Base-by-base conservation (phyloP, 2,888 invertebrate genomes). In the Lagria hirta region DNA sequence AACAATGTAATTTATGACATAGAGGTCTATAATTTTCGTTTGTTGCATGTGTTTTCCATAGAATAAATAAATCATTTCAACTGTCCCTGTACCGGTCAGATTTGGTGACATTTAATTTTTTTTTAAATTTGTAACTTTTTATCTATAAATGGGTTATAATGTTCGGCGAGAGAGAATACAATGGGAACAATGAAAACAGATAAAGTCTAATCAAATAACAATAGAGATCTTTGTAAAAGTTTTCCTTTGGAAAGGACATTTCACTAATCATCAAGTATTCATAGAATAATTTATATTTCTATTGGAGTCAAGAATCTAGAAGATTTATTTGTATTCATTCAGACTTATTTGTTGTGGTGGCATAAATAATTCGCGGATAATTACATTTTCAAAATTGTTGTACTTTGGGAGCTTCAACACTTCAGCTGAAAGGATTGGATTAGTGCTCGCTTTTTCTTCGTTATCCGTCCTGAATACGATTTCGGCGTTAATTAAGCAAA, bases 401-500 rank as follows among this genome's bases (percentile, higher is more conserved):
- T 62, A 58, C 57, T 56, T 54, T 43, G 52, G 51, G 52, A 57
- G 54, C 53, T 55, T 55, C 59, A 56, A 55, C 59, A 58, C 55
- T 55, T 54, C 53, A 50, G 51, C 48, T 40, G 54, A 51, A 56
- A 55, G 57, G 55, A 57, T 60, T 52, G 52, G 58, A 58, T 59
- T 59, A 58, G 53, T 48, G 52, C 29, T 49, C 45, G 44, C 55
- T 53, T 55, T 60, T 58, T 60, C 58, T 57, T 54, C 49, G 27
- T 56, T 60, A 60, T 58, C 54, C 54, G 54, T 49, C 55, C 49
- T 54, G 58, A 60, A 61, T 60, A 53, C 60, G 58, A 58, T 62
- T 62, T 57, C 53, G 54, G 55, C 57, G 58, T 61, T 62, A 62
- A 62, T 62, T 61, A 61, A 58, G 58, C 57, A 58, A 54, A 55